phyloP scores from a whole-genome alignment of 2,888 invertebrate genomes.

The Chelonus formosanus region DNA sequence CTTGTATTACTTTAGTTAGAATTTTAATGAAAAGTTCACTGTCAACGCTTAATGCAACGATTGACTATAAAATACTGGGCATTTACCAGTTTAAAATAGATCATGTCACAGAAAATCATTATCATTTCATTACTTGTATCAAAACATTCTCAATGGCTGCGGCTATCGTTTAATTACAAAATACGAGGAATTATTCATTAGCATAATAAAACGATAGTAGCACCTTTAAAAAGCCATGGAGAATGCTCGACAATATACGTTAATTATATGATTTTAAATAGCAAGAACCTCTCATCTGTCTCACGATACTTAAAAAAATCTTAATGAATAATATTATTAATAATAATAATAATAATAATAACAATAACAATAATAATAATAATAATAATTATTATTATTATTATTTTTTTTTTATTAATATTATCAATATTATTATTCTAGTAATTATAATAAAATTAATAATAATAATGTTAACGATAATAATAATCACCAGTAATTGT shows the following conservation, averaged over 20 bases:
- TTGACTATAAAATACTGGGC: slow-evolving; percentile 18
- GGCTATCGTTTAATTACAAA: slow-evolving; percentile 10
- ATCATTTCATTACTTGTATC: neutral
- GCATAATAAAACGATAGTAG: slow-evolving; percentile 8
- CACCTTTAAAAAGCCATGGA: slow-evolving; percentile 19
- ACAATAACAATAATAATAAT: too few relatives aligned
- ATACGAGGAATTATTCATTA: slow-evolving; percentile 5
- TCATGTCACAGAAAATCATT: slow-evolving; percentile 15
- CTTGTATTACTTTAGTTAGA: slow-evolving; percentile 26
- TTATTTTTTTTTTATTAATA: too few relatives aligned
- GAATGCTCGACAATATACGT: neutral
- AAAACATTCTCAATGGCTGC: slow-evolving; percentile 12
- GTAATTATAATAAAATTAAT: slow-evolving; percentile 28
- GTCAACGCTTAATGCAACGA: slow-evolving; percentile 18
- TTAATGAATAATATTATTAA: neutral
- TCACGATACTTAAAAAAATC: slow-evolving; percentile 16
- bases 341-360: too few relatives aligned
- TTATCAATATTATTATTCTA: neutral
- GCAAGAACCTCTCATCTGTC: slow-evolving; percentile 1
- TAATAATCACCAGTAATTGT: slow-evolving; percentile 25
- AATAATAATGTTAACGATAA: slow-evolving; percentile 15
- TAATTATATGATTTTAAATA: neutral
- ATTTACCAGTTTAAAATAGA: neutral
- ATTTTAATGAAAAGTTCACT: slow-evolving; percentile 8
- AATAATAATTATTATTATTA: too few relatives aligned